Evolutionary conservation across 2,888 invertebrate genomes (phyloP).

Genomic region (Drosophila demipolita): DNA sequence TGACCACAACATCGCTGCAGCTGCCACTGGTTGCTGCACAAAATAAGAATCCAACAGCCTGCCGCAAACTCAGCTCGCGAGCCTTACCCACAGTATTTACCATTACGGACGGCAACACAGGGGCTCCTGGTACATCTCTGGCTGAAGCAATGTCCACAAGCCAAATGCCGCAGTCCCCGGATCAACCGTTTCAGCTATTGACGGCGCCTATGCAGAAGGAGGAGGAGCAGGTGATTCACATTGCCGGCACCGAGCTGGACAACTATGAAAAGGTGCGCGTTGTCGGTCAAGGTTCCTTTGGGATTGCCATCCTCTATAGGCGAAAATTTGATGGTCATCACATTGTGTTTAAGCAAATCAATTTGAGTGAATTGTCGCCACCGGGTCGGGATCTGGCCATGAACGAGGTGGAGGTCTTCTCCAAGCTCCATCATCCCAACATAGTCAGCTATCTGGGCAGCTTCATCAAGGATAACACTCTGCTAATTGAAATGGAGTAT

Average conservation of each 20-base stretch:
- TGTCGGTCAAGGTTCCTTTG: conserved; percentile 88
- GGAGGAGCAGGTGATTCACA: conserved; percentile 41
- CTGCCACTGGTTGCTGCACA: conserved; percentile 42
- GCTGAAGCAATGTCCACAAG: conserved; percentile 63
- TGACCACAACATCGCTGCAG: conserved; percentile 74
- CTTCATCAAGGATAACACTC: conserved; percentile 89
- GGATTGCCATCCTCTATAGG: conserved; percentile 89
- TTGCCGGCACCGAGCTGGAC: conserved; percentile 78
- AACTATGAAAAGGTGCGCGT: conserved; percentile 84
- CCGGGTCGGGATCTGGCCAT: conserved; percentile 89
- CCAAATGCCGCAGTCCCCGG: conserved; percentile 27
- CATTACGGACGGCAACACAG: conserved; percentile 66
- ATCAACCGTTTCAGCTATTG: conserved; percentile 48
- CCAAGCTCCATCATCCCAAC: conserved; percentile 90
- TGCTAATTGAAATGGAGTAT: conserved; percentile 92
- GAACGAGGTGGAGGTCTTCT: conserved; percentile 90
- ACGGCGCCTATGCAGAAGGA: conserved; percentile 42
- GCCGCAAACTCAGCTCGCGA: conserved; percentile 44
- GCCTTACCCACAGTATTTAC: conserved; percentile 75
- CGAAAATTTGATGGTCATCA: conserved; percentile 87
- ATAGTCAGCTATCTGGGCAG: conserved; percentile 91
- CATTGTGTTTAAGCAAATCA: conserved; percentile 91
- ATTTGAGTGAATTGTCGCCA: conserved; percentile 89
- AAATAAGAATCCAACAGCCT: conserved; percentile 26
- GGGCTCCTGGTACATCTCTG: conserved; percentile 48